Evolutionary conservation across 2,113 vertebrate genomes (phyloP).

Genomic region (Cichladusa arquata): DNA sequence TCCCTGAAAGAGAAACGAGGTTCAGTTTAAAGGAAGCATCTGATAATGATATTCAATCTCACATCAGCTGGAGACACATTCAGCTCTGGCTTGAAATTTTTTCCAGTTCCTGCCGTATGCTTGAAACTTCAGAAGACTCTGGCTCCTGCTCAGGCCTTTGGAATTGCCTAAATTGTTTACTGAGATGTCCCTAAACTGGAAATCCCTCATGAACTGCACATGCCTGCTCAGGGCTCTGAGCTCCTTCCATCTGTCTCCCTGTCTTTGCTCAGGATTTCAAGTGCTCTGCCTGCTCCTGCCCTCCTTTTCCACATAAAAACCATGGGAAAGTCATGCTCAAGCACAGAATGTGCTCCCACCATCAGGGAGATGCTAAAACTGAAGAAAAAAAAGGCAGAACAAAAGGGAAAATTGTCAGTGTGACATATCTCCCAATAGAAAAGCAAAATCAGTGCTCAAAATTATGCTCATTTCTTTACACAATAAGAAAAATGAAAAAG

Average conservation of each 20-base stretch:
- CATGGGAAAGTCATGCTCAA: not conserved
- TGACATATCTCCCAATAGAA: not conserved
- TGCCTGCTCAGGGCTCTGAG: not conserved
- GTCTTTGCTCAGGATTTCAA: not conserved
- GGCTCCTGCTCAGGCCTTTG: not conserved
- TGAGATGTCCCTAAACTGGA: not conserved
- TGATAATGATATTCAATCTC: not conserved
- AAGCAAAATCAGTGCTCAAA: fast-evolving
- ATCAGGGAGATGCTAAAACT: not conserved
- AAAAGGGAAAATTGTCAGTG: not conserved
- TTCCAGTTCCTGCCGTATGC: not conserved
- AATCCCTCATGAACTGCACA: not conserved
- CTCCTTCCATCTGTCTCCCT: not conserved
- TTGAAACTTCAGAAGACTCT: not conserved
- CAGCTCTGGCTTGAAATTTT: not conserved
- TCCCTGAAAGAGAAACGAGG: fast-evolving
- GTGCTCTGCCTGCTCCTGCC: not conserved
- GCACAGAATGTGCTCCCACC: not conserved
- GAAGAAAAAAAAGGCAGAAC: not conserved
- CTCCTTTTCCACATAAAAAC: not conserved
- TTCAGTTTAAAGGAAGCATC: not conserved
- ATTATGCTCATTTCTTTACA: not conserved
- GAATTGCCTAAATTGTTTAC: not conserved
- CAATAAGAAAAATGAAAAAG: not conserved
- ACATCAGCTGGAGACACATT: not conserved